phyloP scores from a whole-genome alignment of 1,140 invertebrate genomes.

The Zaprionus capensis region DNA sequence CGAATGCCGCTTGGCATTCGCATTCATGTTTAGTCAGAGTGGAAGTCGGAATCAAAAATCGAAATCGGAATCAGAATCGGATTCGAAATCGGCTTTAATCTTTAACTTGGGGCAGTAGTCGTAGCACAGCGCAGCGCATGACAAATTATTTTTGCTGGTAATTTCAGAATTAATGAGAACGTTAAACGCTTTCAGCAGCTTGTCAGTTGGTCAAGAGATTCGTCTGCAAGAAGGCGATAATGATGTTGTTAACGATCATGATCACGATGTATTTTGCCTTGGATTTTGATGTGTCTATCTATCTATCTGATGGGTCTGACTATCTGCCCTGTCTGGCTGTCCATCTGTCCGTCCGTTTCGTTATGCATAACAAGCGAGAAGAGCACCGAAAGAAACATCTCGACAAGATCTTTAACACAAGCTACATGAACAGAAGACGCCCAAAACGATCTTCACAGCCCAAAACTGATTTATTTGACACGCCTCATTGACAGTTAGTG shows the following conservation, averaged over 20 bases:
- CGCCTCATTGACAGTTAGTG: slow-evolving; percentile 43
- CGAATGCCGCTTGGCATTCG: slow-evolving; percentile 73
- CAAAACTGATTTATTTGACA: slow-evolving; percentile 47
- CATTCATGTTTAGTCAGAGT: slow-evolving; percentile 39
- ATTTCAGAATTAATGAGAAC: slow-evolving; percentile 67
- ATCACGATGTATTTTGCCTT: slow-evolving; percentile 59
- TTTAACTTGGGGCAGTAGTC: background rate
- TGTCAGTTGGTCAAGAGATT: slow-evolving; percentile 49
- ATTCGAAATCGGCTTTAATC: slow-evolving; percentile 1
- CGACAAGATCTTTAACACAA: slow-evolving; percentile 22
- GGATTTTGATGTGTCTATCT: slow-evolving; percentile 40
- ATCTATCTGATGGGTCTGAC: background rate
- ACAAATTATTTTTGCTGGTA: slow-evolving; percentile 43
- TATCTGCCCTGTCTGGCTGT: background rate
- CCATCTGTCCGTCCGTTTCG: slow-evolving; percentile 16
- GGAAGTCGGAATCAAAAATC: slow-evolving; percentile 1
- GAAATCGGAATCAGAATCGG: background rate
- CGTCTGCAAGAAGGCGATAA: slow-evolving; percentile 6
- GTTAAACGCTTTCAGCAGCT: slow-evolving; percentile 73
- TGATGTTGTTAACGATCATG: slow-evolving; percentile 10
- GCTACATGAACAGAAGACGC: slow-evolving; percentile 25
- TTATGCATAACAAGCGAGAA: slow-evolving; percentile 47
- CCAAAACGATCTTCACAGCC: slow-evolving; percentile 6
- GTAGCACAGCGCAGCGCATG: slow-evolving; percentile 19
- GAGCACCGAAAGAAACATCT: slow-evolving; percentile 10